Evolutionary conservation across 1,140 invertebrate species (phyloP).

Genomic region (Cyphomyrmex costatus): DNA sequence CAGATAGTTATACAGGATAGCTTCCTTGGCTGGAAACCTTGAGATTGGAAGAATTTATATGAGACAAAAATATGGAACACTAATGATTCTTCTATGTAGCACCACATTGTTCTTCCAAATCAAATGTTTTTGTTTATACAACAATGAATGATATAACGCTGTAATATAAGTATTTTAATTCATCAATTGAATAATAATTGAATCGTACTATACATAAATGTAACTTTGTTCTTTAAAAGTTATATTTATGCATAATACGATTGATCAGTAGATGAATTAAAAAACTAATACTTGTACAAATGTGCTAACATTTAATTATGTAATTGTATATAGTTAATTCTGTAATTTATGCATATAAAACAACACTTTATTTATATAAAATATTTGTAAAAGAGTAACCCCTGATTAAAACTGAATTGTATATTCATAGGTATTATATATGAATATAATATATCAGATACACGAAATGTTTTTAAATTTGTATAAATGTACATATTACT

Average conservation of each 20-base stretch:
- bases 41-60: constrained; percentile 63
- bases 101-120: not conserved
- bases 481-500: not conserved
- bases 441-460: not conserved
- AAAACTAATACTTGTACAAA: no score
- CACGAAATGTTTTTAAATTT: not conserved
- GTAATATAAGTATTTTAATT: no score
- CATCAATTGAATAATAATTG: no score
- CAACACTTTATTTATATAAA: no score
- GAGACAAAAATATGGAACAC: constrained; percentile 10
- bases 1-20: constrained; percentile 86
- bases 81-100: constrained; percentile 7
- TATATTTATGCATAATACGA: no score
- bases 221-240: no score
- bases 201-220: no score
- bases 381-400: no score
- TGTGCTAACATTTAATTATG: no score
- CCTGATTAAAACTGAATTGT: not conserved
- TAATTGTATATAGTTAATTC: not conserved
- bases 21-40: constrained; percentile 85
- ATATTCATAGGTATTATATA: not conserved
- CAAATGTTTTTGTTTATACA: not conserved
- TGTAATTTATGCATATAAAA: not conserved
- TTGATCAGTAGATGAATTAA: no score
- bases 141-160: not conserved